phyloP scores from a whole-genome alignment of 2,113 vertebrate genomes.

The Lepisosteus osseus region DNA sequence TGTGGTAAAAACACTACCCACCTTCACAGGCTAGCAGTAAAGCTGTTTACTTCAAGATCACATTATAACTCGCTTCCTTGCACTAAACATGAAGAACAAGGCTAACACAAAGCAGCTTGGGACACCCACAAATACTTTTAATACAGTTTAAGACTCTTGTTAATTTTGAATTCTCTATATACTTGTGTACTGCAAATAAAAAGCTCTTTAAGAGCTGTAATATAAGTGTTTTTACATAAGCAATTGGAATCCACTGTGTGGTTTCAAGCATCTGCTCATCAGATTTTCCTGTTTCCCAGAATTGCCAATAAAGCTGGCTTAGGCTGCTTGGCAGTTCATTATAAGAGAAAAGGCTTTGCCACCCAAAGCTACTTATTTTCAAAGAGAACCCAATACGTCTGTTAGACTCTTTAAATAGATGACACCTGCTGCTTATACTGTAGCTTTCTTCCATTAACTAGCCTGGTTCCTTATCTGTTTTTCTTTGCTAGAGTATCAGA shows the following conservation, averaged over 20 bases:
- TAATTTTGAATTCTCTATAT: no score
- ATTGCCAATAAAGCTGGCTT: not conserved
- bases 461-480: constrained; percentile 9
- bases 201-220: no score
- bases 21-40: no score
- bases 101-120: no score
- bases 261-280: constrained; percentile 2
- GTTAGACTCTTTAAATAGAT: constrained; percentile 43
- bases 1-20: not conserved
- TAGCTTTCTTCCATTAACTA: constrained; percentile 12
- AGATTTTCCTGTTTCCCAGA: not conserved
- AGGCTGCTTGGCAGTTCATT: constrained; percentile 1
- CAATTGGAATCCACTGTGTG: no score
- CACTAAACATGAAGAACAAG: no score
- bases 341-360: constrained; percentile 11
- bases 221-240: no score
- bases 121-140: no score
- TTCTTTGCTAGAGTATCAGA: not conserved
- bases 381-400: constrained; percentile 24
- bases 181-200: no score
- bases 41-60: no score
- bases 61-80: not conserved
- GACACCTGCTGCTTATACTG: not conserved
- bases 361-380: constrained; percentile 29
- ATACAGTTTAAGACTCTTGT: no score